Evolutionary conservation across 2,797 vertebrate genomes (phyloP).

Genomic region (Falco concolor): DNA sequence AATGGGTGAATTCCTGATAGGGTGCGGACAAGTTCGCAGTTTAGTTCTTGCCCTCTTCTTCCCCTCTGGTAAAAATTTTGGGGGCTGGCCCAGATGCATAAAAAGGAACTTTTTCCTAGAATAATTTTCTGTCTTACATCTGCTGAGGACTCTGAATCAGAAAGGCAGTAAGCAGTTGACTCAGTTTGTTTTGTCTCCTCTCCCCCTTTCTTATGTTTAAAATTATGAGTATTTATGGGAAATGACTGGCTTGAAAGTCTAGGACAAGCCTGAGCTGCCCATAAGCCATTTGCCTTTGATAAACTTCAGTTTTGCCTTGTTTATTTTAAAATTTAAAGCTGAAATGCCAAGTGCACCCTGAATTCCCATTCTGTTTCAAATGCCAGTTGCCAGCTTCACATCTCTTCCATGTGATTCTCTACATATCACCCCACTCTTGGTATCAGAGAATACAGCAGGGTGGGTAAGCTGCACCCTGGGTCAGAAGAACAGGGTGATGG

Average conservation of each 20-base stretch:
- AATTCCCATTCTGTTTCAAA: neutral
- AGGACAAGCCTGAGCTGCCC: conserved; percentile 27
- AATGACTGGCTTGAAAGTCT: conserved; percentile 31
- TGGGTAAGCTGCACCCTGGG: neutral
- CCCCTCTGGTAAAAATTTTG: conserved; percentile 48
- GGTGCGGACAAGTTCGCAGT: conserved; percentile 28
- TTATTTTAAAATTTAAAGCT: neutral
- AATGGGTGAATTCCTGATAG: conserved; percentile 53
- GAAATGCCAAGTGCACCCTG: neutral
- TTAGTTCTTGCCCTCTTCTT: conserved; percentile 50
- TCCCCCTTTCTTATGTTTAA: conserved; percentile 35
- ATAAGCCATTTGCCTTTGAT: conserved; percentile 3
- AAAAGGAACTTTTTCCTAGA: conserved; percentile 45
- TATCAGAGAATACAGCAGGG: neutral
- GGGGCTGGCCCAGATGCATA: conserved; percentile 47
- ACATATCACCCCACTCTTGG: neutral
- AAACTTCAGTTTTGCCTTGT: neutral
- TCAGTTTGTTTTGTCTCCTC: conserved; percentile 51
- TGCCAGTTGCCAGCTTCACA: neutral
- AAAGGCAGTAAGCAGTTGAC: conserved; percentile 50
- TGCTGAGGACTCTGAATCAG: conserved; percentile 55
- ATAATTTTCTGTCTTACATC: conserved; percentile 36
- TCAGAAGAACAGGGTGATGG: neutral
- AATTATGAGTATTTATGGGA: conserved; percentile 45
- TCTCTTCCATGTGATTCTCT: neutral